Evolutionary conservation across 2,113 vertebrate species (phyloP).

Genomic region (Osmerus eperlanus): DNA sequence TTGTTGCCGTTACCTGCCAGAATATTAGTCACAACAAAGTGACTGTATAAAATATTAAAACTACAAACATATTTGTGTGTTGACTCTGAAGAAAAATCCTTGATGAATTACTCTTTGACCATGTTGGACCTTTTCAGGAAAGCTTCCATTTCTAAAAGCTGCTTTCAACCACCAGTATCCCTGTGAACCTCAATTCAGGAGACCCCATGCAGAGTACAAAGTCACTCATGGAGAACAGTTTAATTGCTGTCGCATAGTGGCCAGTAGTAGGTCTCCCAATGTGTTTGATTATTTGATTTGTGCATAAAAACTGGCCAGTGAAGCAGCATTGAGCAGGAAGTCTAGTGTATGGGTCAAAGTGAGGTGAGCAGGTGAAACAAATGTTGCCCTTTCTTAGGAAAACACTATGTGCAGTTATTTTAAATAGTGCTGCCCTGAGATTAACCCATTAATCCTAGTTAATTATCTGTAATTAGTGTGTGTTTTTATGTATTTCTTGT

Average conservation of each 20-base stretch:
- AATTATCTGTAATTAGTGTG: no score
- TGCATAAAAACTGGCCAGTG: not conserved
- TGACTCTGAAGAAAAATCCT: not conserved
- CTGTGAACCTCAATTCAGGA: constrained; percentile 23
- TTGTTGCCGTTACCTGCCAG: no score
- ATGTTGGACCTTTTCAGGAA: constrained; percentile 9
- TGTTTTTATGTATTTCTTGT: no score
- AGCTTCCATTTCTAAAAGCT: no score
- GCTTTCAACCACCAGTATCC: not conserved
- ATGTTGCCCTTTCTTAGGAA: not conserved
- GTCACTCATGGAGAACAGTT: constrained; percentile 57
- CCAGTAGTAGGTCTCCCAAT: constrained; percentile 14
- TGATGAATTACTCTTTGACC: not conserved
- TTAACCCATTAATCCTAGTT: not conserved
- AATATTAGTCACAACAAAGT: no score
- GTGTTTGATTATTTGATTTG: not conserved
- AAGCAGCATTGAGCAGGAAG: not conserved
- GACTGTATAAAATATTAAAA: not conserved
- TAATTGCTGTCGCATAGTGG: constrained; percentile 44
- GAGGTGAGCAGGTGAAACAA: constrained; percentile 1
- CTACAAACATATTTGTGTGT: not conserved
- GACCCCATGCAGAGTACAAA: not conserved
- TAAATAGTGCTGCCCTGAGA: not conserved
- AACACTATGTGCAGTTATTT: not conserved
- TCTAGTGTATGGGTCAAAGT: not conserved